These are phyloP conservation scores for Ptychochromis oligacanthus DNA, from an alignment of 2,113 vertebrate species.

Conservation along the genomic window DNA sequence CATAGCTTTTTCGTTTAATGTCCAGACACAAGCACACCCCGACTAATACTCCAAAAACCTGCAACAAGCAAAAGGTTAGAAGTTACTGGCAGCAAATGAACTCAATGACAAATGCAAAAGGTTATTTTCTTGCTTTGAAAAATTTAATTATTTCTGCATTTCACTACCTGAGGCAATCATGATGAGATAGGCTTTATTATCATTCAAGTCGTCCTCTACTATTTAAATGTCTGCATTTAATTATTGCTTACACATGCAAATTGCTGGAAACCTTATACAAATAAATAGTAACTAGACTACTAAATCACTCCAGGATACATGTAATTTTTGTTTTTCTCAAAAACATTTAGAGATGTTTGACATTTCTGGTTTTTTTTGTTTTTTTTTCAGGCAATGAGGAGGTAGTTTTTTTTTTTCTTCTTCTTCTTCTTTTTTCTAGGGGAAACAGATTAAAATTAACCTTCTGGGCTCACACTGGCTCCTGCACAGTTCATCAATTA, in stretches of 20 bases:
- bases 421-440: neutral
- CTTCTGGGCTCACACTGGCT: neutral
- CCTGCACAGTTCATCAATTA: neutral
- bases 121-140: neutral
- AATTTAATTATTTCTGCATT: conserved; percentile 46
- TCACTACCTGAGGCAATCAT: conserved; percentile 6
- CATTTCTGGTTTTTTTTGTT: neutral
- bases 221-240: conserved; percentile 36
- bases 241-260: neutral
- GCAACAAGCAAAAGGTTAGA: conserved; percentile 27
- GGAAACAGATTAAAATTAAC: neutral
- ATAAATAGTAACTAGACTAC: neutral
- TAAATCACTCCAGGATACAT: neutral
- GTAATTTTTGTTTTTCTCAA: neutral
- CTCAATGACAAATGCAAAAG: neutral
- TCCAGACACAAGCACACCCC: conserved; percentile 9
- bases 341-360: neutral
- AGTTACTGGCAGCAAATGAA: conserved; percentile 39
- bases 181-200: conserved; percentile 37
- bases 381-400: neutral
- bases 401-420: no score
- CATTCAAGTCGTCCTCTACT: conserved; percentile 19
- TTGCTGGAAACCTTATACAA: neutral
- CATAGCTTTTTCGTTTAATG: conserved; percentile 29
- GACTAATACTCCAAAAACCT: conserved; percentile 39